Percentiles rank a stretch among this genome's conserved stretches.
Conservation (phyloP, 2,797 vertebrate species). For the Oreortyx pictus region DNA sequence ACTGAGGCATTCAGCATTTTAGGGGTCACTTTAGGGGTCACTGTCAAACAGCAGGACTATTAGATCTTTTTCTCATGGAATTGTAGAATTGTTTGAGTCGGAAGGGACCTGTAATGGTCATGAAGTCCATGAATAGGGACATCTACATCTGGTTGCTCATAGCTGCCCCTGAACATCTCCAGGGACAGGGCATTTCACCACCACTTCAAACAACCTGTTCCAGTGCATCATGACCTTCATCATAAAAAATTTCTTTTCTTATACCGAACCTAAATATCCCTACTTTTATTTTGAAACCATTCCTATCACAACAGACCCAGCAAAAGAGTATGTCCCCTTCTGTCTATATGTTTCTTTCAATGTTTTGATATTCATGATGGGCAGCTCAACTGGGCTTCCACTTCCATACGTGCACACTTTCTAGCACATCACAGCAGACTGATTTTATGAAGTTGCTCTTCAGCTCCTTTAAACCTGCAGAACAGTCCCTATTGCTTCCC, state of each 20-base stretch:
- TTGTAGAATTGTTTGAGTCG: background rate
- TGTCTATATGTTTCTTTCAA: background rate
- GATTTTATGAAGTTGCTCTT: background rate
- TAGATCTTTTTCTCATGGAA: background rate
- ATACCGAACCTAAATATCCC: too few species aligned
- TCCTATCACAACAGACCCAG: too few species aligned
- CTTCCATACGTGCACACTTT: background rate
- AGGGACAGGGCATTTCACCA: too few species aligned
- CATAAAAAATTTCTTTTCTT: too few species aligned
- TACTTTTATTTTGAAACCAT: too few species aligned
- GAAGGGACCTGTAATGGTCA: too few species aligned
- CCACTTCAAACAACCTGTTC: too few species aligned
- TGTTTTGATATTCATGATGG: background rate
- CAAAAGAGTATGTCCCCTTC: background rate
- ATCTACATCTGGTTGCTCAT: too few species aligned
- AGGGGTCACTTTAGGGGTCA: slow-evolving; percentile 7
- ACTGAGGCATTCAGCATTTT: background rate
- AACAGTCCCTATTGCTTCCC: background rate
- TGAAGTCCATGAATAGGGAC: too few species aligned
- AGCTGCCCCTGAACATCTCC: too few species aligned
- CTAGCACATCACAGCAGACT: background rate
- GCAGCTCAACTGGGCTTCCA: background rate
- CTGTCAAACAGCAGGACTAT: background rate
- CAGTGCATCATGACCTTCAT: too few species aligned
- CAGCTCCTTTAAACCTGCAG: background rate